Conservation (phyloP, 1,140 invertebrate species). For the Aphis craccivora region DNA sequence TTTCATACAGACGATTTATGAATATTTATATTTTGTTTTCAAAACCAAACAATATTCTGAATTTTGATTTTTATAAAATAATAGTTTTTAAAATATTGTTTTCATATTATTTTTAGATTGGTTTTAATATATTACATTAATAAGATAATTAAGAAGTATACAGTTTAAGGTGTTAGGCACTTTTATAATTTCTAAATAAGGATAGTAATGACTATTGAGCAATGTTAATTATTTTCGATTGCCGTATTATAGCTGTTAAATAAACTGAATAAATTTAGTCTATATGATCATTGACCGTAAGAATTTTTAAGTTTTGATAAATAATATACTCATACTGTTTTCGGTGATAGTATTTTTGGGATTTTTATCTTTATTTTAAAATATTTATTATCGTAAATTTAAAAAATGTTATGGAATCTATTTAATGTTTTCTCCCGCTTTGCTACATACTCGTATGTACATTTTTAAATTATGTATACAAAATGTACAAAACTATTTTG, state of each 20-base stretch:
- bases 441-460: neutral
- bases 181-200: neutral
- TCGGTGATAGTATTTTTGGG: neutral
- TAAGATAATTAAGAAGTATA: neutral
- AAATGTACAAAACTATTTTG: neutral
- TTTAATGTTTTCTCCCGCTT: neutral
- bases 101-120: neutral
- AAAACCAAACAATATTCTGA: neutral
- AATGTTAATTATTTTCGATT: neutral
- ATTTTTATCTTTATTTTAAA: neutral
- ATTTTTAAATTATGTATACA: neutral
- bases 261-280: neutral
- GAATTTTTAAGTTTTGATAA: neutral
- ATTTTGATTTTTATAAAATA: neutral
- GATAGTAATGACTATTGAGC: neutral
- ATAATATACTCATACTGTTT: neutral
- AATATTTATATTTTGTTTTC: constrained; percentile 14
- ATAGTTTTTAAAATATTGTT: too few relatives aligned
- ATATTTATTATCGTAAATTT: neutral
- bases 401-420: neutral
- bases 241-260: neutral
- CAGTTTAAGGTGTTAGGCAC: neutral
- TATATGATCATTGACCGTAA: neutral
- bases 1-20: neutral
- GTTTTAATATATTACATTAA: neutral